Conservation (phyloP, 2,888 invertebrate genomes). For the Acanthosepion esculentum region DNA sequence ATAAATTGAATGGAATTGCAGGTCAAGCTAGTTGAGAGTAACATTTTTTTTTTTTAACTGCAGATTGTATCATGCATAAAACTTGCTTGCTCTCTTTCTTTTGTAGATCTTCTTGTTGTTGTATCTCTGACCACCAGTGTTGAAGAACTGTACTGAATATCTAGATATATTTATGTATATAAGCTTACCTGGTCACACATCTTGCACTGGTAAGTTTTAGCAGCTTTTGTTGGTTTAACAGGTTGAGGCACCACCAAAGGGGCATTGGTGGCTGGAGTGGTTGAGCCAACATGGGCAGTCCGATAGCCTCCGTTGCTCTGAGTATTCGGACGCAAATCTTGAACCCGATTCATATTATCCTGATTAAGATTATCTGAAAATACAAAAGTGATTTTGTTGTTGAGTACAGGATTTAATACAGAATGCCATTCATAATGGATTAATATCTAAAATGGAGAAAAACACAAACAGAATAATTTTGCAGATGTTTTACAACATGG, state of each 20-base stretch:
- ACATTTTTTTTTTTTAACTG: not conserved
- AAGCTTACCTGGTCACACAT: slow-evolving; percentile 70
- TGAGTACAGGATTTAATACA: not conserved
- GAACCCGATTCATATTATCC: slow-evolving; percentile 48
- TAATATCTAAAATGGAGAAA: too few species aligned
- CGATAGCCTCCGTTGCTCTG: slow-evolving; percentile 48
- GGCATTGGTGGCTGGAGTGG: slow-evolving; percentile 65
- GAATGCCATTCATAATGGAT: not conserved
- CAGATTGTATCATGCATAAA: not conserved
- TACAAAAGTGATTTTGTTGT: not conserved
- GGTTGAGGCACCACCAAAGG: slow-evolving; percentile 71
- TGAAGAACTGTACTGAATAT: not conserved
- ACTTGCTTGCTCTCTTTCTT: not conserved
- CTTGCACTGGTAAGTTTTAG: slow-evolving; percentile 71
- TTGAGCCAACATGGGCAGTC: slow-evolving; percentile 62
- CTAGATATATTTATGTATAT: slow-evolving; percentile 25
- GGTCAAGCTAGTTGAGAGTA: not conserved
- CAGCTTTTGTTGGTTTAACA: slow-evolving; percentile 65
- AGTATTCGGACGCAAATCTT: slow-evolving; percentile 45
- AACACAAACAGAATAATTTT: too few species aligned
- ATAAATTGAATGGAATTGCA: not conserved
- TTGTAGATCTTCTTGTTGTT: not conserved
- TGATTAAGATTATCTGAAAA: slow-evolving; percentile 45
- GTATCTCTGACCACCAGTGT: not conserved
- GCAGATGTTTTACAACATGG: too few species aligned